Conservation (phyloP, 2,113 vertebrate genomes). For the Trinectes maculatus region DNA sequence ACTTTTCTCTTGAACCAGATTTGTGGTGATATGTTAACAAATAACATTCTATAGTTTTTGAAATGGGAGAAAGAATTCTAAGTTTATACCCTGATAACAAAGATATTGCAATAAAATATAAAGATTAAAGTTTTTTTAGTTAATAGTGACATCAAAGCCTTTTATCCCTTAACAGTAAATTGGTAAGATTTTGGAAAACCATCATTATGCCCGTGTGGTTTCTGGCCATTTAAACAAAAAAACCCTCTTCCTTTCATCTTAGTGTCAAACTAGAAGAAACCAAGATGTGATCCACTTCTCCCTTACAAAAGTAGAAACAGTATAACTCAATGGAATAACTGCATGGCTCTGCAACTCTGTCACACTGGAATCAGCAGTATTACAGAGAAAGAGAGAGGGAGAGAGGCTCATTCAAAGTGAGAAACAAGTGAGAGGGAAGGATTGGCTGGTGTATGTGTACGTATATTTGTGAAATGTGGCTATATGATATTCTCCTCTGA, state of each 20-base stretch:
- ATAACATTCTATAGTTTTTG: background rate
- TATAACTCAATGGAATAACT: conserved; percentile 74
- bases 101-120: conserved; percentile 31
- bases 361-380: conserved; percentile 69
- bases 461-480: conserved; percentile 47
- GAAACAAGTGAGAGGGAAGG: conserved; percentile 40
- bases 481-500: conserved; percentile 70
- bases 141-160: conserved; percentile 36
- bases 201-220: conserved; percentile 39
- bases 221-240: conserved; percentile 33
- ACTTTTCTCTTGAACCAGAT: background rate
- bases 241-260: conserved; percentile 51
- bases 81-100: conserved; percentile 11
- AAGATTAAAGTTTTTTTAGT: too few relatives aligned
- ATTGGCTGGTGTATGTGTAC: conserved; percentile 24
- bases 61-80: conserved; percentile 16
- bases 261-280: conserved; percentile 33
- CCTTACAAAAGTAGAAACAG: conserved; percentile 28
- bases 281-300: conserved; percentile 51
- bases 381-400: conserved; percentile 28
- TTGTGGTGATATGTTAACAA: background rate
- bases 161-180: conserved; percentile 37
- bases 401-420: conserved; percentile 27
- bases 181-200: conserved; percentile 1
- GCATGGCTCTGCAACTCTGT: conserved; percentile 72